Conservation (phyloP, 2,113 vertebrate genomes). For the Casuarius casuarius region DNA sequence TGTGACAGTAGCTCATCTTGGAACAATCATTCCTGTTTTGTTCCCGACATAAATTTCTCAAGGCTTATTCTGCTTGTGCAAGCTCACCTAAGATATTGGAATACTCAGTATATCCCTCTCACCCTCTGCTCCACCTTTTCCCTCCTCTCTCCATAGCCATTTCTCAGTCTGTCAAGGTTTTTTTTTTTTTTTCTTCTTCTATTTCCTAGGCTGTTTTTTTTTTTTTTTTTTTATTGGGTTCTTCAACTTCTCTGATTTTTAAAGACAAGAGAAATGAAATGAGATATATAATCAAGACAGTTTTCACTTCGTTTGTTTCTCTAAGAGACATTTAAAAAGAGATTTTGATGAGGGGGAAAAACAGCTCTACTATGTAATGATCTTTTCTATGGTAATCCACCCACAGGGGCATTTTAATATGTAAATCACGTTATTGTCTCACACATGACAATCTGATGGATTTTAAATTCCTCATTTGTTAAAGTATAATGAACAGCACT, state of each 20-base stretch:
- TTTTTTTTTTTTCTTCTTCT: neutral
- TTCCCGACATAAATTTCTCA: conserved; percentile 13
- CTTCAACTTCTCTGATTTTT: conserved; percentile 67
- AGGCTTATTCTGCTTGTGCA: conserved; percentile 22
- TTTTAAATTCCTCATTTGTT: conserved; percentile 60
- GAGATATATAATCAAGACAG: conserved; percentile 69
- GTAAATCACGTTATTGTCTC: conserved; percentile 56
- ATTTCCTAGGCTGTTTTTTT: conserved; percentile 4
- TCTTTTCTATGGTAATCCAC: conserved; percentile 52
- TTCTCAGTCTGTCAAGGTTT: conserved; percentile 36
- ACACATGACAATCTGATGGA: conserved; percentile 33
- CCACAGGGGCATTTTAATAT: conserved; percentile 55
- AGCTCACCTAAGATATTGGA: neutral
- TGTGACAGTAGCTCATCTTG: conserved; percentile 14
- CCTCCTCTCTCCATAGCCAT: neutral
- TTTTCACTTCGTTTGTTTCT: conserved; percentile 66
- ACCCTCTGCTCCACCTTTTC: neutral
- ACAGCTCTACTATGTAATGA: conserved; percentile 31
- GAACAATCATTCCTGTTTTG: conserved; percentile 21
- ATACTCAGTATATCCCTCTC: neutral
- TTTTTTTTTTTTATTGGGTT: conserved; percentile 29
- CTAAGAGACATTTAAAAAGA: conserved; percentile 45
- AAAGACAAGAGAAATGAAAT: conserved; percentile 55
- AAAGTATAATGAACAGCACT: conserved; percentile 42
- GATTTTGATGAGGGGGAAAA: conserved; percentile 54